Evolutionary conservation across 2,888 invertebrate genomes (phyloP), one percentile per base, ranked within the genome.

Genomic region (Eupithecia insigniata): DNA sequence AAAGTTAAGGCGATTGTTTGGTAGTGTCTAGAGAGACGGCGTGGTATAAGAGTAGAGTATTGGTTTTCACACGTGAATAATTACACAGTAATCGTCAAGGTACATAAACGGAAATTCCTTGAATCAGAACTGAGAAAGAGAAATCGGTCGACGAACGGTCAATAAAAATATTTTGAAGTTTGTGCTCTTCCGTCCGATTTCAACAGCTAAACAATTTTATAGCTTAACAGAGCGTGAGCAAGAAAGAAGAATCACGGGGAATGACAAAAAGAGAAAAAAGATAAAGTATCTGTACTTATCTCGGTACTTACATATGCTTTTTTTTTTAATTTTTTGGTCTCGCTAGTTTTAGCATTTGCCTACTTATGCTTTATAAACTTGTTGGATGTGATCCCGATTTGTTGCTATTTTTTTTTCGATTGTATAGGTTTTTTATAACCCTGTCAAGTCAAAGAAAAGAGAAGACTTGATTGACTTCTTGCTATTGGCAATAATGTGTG

Each of bases 101-200:
- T 30, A 26, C n/a, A n/a, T 30, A n/a, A 30, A 10, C 18, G 22
- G 1, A 46, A 72, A 66, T 66, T 66, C 66, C 58, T 22, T 32
- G 43, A 34, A 67, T 46, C 69, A 58, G 12, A 8, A 22, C n/a
- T 51, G 61, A 46, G 14, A 18, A 67, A 66, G 66, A 58, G 30
- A 70, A 73, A 70, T 67, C 66, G 28, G 43, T 51, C n/a, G 66
- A 30, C 34, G 60, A 14, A 60, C 12, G 36, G 67, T 64, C 66
- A 62, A 43, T 55, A 43, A 58, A 67, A 73, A 70, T 70, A 69
- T 67, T 66, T 64, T 39, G 36, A 34, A 36, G 28, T 65, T 34
- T 72, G 46, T 68, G 62, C 34, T 62, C 28, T 67, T 22, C 30
- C 30, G 30, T 36, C 66, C 65, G 32, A 39, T 39, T 43, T n/a